Conservation (phyloP, 2,888 invertebrate genomes). For the Beris morrisii region DNA sequence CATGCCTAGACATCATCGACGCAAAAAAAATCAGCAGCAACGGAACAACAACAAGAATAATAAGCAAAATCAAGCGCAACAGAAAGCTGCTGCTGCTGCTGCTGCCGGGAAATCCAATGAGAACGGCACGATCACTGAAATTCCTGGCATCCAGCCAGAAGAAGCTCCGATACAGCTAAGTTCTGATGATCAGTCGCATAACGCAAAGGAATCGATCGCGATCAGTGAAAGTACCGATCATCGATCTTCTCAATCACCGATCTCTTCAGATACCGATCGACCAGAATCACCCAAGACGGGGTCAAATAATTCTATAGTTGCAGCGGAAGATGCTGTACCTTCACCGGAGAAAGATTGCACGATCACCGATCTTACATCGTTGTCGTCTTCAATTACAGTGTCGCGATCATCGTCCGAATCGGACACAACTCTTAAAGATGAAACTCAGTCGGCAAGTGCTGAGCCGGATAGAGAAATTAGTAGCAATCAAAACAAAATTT, state of each 20-base stretch:
- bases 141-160: slow-evolving; percentile 14
- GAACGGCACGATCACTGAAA: background rate
- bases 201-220: background rate
- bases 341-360: background rate
- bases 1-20: slow-evolving; percentile 36
- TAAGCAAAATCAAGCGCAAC: slow-evolving; percentile 8
- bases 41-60: slow-evolving; percentile 20
- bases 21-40: slow-evolving; percentile 36
- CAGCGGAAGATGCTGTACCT: background rate
- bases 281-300: slow-evolving; percentile 8
- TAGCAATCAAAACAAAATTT: slow-evolving; percentile 29
- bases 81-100: background rate
- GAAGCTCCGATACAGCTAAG: slow-evolving; percentile 1
- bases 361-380: background rate
- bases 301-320: background rate
- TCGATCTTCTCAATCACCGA: background rate
- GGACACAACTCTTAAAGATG: slow-evolving; percentile 28
- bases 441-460: slow-evolving; percentile 4
- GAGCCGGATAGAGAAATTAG: slow-evolving; percentile 23
- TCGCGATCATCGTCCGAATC: slow-evolving; percentile 30
- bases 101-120: background rate
- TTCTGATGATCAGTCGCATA: slow-evolving; percentile 8
- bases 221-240: slow-evolving; percentile 20
- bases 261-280: background rate
- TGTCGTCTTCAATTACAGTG: background rate